Percentiles rank a stretch among this genome's conserved stretches.
These are phyloP conservation scores for Apolygus lucorum DNA, from an alignment of 1,140 invertebrate species.

Conservation along the genomic window DNA sequence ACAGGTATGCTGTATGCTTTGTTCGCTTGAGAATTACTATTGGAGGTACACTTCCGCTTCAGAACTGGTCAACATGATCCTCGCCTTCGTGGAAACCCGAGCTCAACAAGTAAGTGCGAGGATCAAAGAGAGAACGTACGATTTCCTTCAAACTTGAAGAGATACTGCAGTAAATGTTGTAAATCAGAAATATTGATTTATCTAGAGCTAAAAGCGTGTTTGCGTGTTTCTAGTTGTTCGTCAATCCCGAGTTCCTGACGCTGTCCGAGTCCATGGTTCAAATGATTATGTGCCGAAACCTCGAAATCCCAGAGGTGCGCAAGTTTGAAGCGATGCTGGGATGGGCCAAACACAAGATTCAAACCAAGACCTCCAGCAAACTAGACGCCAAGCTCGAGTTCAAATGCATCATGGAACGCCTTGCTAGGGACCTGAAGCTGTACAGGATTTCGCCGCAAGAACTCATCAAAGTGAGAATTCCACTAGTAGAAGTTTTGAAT, in stretches of 20 bases:
- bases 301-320: conserved; percentile 78
- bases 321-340: conserved; percentile 90
- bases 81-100: conserved; percentile 79
- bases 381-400: conserved; percentile 80
- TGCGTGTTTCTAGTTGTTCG: conserved; percentile 55
- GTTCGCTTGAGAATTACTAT: conserved; percentile 87
- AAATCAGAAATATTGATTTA: too few relatives aligned
- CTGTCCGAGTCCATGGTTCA: conserved; percentile 85
- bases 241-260: conserved; percentile 70
- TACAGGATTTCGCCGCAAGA: conserved; percentile 87
- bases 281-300: conserved; percentile 71
- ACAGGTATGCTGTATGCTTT: conserved; percentile 81
- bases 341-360: conserved; percentile 78
- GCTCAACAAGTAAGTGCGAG: conserved; percentile 53
- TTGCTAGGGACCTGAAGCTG: conserved; percentile 79
- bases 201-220: background rate
- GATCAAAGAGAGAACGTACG: too few relatives aligned
- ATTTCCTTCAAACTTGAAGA: too few relatives aligned
- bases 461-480: conserved; percentile 69
- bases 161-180: too few relatives aligned
- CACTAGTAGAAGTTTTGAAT: too few relatives aligned
- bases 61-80: conserved; percentile 87
- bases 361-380: conserved; percentile 61
- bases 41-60: conserved; percentile 91
- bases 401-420: conserved; percentile 81